Evolutionary conservation across 2,113 vertebrate genomes (phyloP).

Genomic region (Nymphicus hollandicus): DNA sequence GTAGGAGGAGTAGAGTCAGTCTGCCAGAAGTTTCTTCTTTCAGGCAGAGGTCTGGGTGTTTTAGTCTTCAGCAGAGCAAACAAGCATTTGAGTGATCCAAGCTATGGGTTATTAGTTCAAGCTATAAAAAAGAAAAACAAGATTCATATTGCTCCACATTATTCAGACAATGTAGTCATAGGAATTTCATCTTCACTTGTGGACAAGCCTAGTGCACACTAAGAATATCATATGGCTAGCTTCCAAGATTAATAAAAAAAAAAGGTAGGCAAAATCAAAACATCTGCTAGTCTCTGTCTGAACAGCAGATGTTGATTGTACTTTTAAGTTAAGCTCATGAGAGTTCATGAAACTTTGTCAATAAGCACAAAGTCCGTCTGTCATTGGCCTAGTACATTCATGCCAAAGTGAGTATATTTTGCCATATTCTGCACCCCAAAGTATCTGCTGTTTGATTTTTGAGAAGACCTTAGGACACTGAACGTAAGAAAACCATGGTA

Average conservation of each 20-base stretch:
- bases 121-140: constrained; percentile 24
- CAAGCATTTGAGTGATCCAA: neutral
- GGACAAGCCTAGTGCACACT: neutral
- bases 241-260: neutral
- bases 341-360: neutral
- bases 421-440: neutral
- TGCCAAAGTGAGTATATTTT: neutral
- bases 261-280: constrained; percentile 43
- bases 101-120: constrained; percentile 51
- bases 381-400: neutral
- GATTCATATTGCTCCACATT: neutral
- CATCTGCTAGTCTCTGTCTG: constrained; percentile 32
- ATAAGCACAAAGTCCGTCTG: neutral
- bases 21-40: constrained; percentile 52
- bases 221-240: neutral
- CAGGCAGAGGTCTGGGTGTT: constrained; percentile 23
- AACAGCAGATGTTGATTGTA: constrained; percentile 28
- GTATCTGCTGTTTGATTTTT: neutral
- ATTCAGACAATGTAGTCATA: neutral
- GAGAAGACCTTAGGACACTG: neutral
- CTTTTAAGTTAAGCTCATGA: constrained; percentile 1
- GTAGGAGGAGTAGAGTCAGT: constrained; percentile 17
- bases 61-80: constrained; percentile 39
- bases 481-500: neutral
- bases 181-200: constrained; percentile 20